Conservation (phyloP, 2,797 vertebrate genomes). For the Leptoclinus maculatus region DNA sequence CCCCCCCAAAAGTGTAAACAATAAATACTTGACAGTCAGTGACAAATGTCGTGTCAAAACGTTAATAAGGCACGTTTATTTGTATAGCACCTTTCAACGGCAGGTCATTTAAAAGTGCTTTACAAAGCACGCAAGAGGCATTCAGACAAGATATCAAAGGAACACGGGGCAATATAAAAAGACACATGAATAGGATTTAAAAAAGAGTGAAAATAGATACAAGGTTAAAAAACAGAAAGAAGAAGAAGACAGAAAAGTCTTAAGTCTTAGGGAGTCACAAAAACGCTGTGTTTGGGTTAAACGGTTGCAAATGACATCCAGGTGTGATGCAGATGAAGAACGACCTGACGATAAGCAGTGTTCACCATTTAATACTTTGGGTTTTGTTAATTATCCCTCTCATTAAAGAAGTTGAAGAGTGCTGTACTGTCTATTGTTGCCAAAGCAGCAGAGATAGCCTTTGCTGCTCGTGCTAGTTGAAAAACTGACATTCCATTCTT, state of each 20-base stretch:
- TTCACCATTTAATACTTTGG: slow-evolving; percentile 16
- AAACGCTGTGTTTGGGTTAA: slow-evolving; percentile 6
- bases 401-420: slow-evolving; percentile 3
- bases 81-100: background rate
- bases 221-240: background rate
- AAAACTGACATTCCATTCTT: slow-evolving; percentile 58
- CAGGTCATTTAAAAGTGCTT: slow-evolving; percentile 1
- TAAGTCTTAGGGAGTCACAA: background rate
- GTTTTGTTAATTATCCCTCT: slow-evolving; percentile 34
- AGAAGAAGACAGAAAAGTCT: background rate
- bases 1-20: background rate
- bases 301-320: slow-evolving; percentile 8
- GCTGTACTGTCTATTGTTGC: slow-evolving; percentile 9
- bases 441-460: slow-evolving; percentile 29
- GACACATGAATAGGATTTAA: background rate
- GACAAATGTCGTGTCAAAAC: background rate
- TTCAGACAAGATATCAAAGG: background rate
- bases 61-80: background rate
- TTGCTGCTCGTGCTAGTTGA: slow-evolving; percentile 33
- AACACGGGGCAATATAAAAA: background rate
- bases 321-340: slow-evolving; percentile 26
- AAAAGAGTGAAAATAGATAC: background rate
- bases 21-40: background rate
- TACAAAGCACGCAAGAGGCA: background rate
- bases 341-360: slow-evolving; percentile 10